Percentiles rank a stretch among this genome's conserved stretches.
Evolutionary conservation across 2,797 vertebrate genomes (phyloP).

Genomic region (Varecia variegata): DNA sequence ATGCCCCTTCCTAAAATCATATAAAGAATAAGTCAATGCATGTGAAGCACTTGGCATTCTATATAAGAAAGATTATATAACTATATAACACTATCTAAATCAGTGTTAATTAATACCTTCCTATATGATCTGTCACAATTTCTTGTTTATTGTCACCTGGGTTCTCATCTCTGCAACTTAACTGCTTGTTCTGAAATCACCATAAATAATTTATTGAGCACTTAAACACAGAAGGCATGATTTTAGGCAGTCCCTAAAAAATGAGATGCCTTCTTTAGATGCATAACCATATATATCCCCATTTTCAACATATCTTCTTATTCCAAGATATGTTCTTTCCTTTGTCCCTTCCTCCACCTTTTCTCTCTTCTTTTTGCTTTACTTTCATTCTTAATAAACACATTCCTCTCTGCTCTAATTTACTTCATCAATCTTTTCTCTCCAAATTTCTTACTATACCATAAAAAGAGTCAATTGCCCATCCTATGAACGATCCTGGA

Average conservation of each 20-base stretch:
- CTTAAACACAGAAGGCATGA: not conserved
- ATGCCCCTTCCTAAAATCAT: not conserved
- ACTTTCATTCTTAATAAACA: not conserved
- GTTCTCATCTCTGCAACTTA: slow-evolving; percentile 35
- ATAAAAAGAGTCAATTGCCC: not conserved
- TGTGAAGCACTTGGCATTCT: not conserved
- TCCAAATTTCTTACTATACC: not conserved
- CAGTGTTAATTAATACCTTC: not conserved
- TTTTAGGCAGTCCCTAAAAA: not conserved
- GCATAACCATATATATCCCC: not conserved
- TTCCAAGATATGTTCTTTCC: not conserved
- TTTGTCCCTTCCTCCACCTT: not conserved
- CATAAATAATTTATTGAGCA: not conserved
- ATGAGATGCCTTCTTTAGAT: not conserved
- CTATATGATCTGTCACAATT: not conserved
- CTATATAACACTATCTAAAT: not conserved
- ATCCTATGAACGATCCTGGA: not conserved
- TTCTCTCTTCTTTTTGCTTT: not conserved
- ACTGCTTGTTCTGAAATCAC: not conserved
- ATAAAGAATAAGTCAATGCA: slow-evolving; percentile 11
- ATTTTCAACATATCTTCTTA: not conserved
- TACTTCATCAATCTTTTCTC: slow-evolving; percentile 14
- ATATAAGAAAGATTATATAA: not conserved
- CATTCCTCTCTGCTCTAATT: not conserved
- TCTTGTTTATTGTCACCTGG: not conserved